These are phyloP conservation scores for Fopius arisanus DNA, from an alignment of 1,140 invertebrate genomes.

Conservation along the genomic window DNA sequence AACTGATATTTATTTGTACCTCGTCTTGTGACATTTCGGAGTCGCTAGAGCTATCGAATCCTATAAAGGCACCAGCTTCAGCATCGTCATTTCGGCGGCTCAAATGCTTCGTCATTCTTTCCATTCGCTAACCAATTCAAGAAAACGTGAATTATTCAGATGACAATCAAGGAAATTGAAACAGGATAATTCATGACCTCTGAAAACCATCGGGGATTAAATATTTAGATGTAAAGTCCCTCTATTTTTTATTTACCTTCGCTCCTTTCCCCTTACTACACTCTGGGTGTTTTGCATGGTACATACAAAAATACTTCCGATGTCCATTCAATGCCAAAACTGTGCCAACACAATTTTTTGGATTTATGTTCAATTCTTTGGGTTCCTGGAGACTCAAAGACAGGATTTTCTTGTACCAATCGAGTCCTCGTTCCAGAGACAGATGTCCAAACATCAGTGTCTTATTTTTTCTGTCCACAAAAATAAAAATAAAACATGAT, in stretches of 20 bases:
- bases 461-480: slow-evolving; percentile 77
- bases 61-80: slow-evolving; percentile 82
- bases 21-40: slow-evolving; percentile 77
- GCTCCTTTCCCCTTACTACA: slow-evolving; percentile 64
- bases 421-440: slow-evolving; percentile 87
- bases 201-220: too few relatives aligned
- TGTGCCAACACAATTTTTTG: slow-evolving; percentile 96
- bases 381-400: slow-evolving; percentile 83
- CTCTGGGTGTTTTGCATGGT: slow-evolving; percentile 92
- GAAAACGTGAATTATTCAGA: neutral
- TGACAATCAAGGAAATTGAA: neutral
- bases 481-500: too few relatives aligned
- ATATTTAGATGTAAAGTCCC: neutral
- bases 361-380: slow-evolving; percentile 89
- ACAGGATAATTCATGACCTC: too few relatives aligned
- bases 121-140: slow-evolving; percentile 67
- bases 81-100: slow-evolving; percentile 68
- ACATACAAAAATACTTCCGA: slow-evolving; percentile 97
- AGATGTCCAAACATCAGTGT: slow-evolving; percentile 93
- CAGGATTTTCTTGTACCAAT: slow-evolving; percentile 92
- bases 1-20: slow-evolving; percentile 45
- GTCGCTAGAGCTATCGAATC: slow-evolving; percentile 73
- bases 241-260: slow-evolving; percentile 61
- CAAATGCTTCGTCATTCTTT: slow-evolving; percentile 72
- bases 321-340: slow-evolving; percentile 95